Percentiles rank a stretch among this genome's conserved stretches.
phyloP scores from a whole-genome alignment of 2,888 invertebrate species.

The Lottia scabra region DNA sequence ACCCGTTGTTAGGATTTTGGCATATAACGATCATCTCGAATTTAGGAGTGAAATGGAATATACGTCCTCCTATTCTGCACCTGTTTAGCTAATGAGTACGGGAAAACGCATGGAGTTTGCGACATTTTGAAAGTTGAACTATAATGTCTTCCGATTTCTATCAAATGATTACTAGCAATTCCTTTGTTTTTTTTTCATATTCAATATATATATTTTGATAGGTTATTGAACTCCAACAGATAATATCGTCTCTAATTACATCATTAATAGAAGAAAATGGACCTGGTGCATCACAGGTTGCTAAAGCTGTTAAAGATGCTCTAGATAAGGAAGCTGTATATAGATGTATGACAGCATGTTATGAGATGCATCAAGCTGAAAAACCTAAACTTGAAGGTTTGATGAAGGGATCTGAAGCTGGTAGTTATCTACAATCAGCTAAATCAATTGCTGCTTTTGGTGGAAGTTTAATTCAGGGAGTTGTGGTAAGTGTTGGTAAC shows the following conservation, averaged over 20 bases:
- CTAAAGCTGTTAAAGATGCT: conserved; percentile 69
- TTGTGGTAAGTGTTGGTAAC: conserved; percentile 44
- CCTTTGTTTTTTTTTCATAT: not conserved
- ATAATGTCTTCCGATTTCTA: too few relatives aligned
- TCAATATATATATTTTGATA: conserved; percentile 18
- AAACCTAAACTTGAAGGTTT: conserved; percentile 50
- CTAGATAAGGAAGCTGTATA: conserved; percentile 67
- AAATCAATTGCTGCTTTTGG: conserved; percentile 58
- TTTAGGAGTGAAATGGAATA: too few relatives aligned
- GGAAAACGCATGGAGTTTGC: too few relatives aligned
- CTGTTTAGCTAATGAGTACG: too few relatives aligned
- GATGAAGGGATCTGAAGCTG: conserved; percentile 38
- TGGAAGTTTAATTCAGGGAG: conserved; percentile 55
- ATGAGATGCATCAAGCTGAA: conserved; percentile 61
- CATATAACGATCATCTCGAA: too few relatives aligned
- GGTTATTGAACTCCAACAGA: conserved; percentile 59
- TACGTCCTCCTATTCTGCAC: too few relatives aligned
- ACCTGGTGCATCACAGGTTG: conserved; percentile 64
- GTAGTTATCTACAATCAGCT: conserved; percentile 56
- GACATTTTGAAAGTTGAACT: too few relatives aligned
- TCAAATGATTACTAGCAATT: not conserved
- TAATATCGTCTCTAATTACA: conserved; percentile 62
- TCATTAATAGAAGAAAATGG: conserved; percentile 69
- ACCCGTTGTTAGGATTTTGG: not conserved
- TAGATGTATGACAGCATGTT: conserved; percentile 64